phyloP scores from a whole-genome alignment of 2,888 invertebrate genomes.

The Aromia moschata region DNA sequence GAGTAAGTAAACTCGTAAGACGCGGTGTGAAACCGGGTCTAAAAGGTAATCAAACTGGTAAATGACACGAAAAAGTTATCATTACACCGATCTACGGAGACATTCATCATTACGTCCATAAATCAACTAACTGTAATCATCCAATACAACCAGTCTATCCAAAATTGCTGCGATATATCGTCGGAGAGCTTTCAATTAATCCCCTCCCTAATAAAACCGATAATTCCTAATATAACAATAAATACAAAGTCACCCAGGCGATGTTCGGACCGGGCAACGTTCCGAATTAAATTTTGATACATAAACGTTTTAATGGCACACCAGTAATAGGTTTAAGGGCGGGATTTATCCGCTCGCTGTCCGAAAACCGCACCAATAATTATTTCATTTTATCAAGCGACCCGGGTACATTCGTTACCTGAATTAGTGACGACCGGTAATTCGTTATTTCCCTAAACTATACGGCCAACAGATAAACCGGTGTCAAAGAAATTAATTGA shows the following conservation, averaged over 20 bases:
- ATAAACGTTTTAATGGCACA: constrained; percentile 24
- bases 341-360: constrained; percentile 29
- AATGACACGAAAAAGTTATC: too few relatives aligned
- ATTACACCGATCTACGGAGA: too few relatives aligned
- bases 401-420: constrained; percentile 29
- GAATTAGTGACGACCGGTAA: constrained; percentile 26
- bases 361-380: constrained; percentile 29
- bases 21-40: too few relatives aligned
- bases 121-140: too few relatives aligned
- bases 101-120: too few relatives aligned
- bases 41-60: too few relatives aligned
- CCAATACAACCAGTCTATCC: too few relatives aligned
- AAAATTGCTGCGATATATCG: too few relatives aligned
- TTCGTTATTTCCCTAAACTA: constrained; percentile 22
- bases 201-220: constrained; percentile 29
- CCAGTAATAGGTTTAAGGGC: constrained; percentile 28
- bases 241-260: constrained; percentile 17
- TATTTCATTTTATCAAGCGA: constrained; percentile 33
- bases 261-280: constrained; percentile 26
- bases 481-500: constrained; percentile 16
- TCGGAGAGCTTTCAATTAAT: constrained; percentile 34
- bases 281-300: constrained; percentile 35
- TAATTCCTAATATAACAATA: constrained; percentile 13
- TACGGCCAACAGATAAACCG: constrained; percentile 16
- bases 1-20: too few relatives aligned